phyloP scores from a whole-genome alignment of 2,888 invertebrate genomes.

The Macaria liturata region DNA sequence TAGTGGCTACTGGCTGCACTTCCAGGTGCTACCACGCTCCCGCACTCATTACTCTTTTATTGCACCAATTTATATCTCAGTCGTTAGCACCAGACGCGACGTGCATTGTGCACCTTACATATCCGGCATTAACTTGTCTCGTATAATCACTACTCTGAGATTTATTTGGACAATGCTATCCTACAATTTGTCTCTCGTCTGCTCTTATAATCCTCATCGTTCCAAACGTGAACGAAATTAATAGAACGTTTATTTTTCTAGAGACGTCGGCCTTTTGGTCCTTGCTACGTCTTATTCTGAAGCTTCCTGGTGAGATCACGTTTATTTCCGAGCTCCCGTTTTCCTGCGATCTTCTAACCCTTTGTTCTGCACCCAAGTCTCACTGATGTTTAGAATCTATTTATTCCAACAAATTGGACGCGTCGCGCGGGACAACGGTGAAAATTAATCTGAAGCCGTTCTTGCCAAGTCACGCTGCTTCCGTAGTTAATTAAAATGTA shows the following conservation, averaged over 20 bases:
- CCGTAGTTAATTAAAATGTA: constrained; percentile 74
- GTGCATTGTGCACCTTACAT: neutral
- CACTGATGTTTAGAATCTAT: constrained; percentile 58
- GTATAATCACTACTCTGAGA: neutral
- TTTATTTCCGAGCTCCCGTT: constrained; percentile 58
- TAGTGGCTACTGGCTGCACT: constrained; percentile 51
- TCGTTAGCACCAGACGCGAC: constrained; percentile 22
- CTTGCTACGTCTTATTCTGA: constrained; percentile 58
- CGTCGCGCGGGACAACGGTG: constrained; percentile 52
- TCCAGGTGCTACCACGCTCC: constrained; percentile 65
- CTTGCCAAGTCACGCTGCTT: constrained; percentile 75
- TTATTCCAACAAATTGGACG: constrained; percentile 58
- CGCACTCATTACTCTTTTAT: constrained; percentile 43
- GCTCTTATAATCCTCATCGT: neutral
- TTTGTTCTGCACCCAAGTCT: constrained; percentile 55
- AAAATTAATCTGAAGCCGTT: constrained; percentile 74
- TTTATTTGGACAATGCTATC: too few relatives aligned
- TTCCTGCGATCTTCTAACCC: constrained; percentile 46
- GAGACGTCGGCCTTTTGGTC: constrained; percentile 62
- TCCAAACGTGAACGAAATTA: constrained; percentile 10
- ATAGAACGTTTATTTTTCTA: constrained; percentile 50
- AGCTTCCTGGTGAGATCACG: constrained; percentile 70
- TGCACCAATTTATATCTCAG: constrained; percentile 36
- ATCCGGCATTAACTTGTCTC: constrained; percentile 8
- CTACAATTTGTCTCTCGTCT: too few relatives aligned